phyloP scores from a whole-genome alignment of 2,888 invertebrate species.

The Ametastegia equiseti region DNA sequence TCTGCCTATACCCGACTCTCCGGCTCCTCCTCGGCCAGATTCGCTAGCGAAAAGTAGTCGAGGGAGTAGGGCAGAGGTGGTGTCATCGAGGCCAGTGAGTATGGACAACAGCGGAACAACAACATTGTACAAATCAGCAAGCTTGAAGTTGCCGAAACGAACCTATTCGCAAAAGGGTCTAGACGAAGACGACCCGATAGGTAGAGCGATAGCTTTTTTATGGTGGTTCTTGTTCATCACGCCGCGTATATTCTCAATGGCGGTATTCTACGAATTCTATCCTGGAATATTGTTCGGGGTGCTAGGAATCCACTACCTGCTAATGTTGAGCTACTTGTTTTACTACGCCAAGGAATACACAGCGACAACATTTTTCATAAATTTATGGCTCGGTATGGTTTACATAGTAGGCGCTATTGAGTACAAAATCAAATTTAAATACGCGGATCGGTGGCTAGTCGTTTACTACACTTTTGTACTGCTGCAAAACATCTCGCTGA shows the following conservation, averaged over 20 bases:
- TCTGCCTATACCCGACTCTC: slow-evolving; percentile 70
- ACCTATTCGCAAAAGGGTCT: slow-evolving; percentile 79
- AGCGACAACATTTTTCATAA: slow-evolving; percentile 68
- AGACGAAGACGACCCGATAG: slow-evolving; percentile 86
- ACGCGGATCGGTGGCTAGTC: slow-evolving; percentile 84
- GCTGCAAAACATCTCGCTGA: slow-evolving; percentile 83
- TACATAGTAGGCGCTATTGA: slow-evolving; percentile 88
- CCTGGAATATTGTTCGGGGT: slow-evolving; percentile 72
- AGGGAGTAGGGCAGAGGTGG: neutral
- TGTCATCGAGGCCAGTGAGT: neutral
- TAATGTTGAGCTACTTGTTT: slow-evolving; percentile 82
- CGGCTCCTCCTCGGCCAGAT: slow-evolving; percentile 72
- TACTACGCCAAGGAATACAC: slow-evolving; percentile 83
- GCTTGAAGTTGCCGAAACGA: slow-evolving; percentile 58
- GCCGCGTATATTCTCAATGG: slow-evolving; percentile 84
- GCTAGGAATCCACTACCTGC: slow-evolving; percentile 82
- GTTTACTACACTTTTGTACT: slow-evolving; percentile 83
- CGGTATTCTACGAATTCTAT: slow-evolving; percentile 84
- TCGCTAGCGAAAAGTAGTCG: slow-evolving; percentile 52
- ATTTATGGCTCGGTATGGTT: slow-evolving; percentile 84
- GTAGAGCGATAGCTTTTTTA: slow-evolving; percentile 83
- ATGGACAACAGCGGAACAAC: neutral
- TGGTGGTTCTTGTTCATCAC: slow-evolving; percentile 88
- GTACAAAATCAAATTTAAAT: slow-evolving; percentile 87
- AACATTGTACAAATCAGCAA: neutral